Evolutionary conservation across 2,113 vertebrate genomes (phyloP).

Genomic region (Bubo scandiacus): DNA sequence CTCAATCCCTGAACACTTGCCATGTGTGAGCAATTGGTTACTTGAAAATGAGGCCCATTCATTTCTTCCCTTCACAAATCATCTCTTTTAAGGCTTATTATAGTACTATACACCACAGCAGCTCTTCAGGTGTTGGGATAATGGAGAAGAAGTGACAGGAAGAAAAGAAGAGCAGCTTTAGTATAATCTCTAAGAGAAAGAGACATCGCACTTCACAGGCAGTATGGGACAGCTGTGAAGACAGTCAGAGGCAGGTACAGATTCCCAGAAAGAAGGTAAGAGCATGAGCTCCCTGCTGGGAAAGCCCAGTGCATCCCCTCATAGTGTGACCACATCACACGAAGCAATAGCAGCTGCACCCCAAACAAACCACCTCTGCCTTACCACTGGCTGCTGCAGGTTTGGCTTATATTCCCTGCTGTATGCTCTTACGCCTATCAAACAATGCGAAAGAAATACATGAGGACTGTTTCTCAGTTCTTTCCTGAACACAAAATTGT

Average conservation of each 20-base stretch:
- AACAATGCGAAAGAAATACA: neutral
- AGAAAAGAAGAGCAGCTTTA: neutral
- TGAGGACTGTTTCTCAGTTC: neutral
- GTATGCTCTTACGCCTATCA: neutral
- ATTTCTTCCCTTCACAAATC: neutral
- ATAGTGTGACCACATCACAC: fast-evolving
- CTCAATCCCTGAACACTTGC: slow-evolving; percentile 24
- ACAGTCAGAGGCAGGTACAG: neutral
- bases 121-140: neutral
- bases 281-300: neutral
- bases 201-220: neutral
- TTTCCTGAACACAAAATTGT: neutral
- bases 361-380: neutral
- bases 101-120: neutral
- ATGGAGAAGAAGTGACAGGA: neutral
- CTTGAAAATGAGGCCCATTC: slow-evolving; percentile 35
- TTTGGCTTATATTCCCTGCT: neutral
- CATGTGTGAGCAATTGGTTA: neutral
- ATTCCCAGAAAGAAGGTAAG: neutral
- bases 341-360: neutral
- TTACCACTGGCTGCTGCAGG: neutral
- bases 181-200: neutral
- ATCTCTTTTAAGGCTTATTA: neutral
- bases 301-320: neutral
- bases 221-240: neutral